Evolutionary conservation across 2,113 vertebrate species (phyloP).

Genomic region (Forbesichthys agassizii): DNA sequence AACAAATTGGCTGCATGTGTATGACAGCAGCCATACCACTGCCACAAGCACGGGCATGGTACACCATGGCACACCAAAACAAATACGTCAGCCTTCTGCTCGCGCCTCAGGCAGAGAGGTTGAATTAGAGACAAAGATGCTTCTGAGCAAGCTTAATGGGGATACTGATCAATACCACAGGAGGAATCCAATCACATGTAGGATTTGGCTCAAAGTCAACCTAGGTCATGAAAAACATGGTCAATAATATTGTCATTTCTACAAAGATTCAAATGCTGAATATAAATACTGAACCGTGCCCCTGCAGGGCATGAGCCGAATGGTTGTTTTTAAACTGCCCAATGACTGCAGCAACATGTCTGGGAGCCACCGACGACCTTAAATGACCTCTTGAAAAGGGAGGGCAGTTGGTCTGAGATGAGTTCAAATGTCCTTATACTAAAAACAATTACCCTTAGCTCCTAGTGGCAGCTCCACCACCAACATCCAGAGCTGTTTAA

Average conservation of each 20-base stretch:
- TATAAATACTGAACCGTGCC: conserved; percentile 19
- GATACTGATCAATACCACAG: conserved; percentile 55
- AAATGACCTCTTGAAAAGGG: conserved; percentile 37
- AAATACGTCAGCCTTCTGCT: conserved; percentile 39
- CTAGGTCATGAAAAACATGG: conserved; percentile 39
- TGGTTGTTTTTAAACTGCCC: too few relatives aligned
- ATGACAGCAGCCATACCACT: conserved; percentile 5
- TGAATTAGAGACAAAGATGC: conserved; percentile 54
- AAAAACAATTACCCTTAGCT: conserved; percentile 59
- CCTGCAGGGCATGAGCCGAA: conserved; percentile 2
- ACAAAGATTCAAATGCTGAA: conserved; percentile 32
- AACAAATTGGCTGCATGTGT: conserved; percentile 42
- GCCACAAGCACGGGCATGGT: conserved; percentile 1
- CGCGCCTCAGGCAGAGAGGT: conserved; percentile 35
- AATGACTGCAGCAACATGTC: too few relatives aligned
- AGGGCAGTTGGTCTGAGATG: conserved; percentile 30
- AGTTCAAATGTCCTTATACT: conserved; percentile 55
- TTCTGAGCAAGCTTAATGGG: conserved; percentile 50
- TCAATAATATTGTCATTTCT: conserved; percentile 50
- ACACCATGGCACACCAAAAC: conserved; percentile 5
- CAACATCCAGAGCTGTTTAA: conserved; percentile 36
- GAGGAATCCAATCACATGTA: conserved; percentile 52
- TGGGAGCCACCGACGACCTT: conserved; percentile 21
- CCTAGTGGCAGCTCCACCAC: conserved; percentile 43
- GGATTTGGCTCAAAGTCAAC: conserved; percentile 53